Evolutionary conservation across 2,113 vertebrate genomes (phyloP).

Genomic region (Ariopsis seemanni): DNA sequence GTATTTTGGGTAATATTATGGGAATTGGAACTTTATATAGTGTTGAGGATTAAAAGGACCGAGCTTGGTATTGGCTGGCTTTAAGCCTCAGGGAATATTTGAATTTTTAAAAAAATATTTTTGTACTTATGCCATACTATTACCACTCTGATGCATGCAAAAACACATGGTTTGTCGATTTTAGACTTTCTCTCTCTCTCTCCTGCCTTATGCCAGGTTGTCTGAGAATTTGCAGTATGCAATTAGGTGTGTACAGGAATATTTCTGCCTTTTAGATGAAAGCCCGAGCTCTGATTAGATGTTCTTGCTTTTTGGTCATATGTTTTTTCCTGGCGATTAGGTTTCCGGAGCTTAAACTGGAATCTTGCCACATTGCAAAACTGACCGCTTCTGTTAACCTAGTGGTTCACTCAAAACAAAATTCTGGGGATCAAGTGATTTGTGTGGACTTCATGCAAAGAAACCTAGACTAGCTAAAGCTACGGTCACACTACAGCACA

Average conservation of each 20-base stretch:
- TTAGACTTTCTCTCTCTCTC: neutral
- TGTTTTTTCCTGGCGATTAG: slow-evolving; percentile 19
- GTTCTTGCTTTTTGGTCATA: slow-evolving; percentile 30
- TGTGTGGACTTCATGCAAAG: neutral
- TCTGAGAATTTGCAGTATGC: slow-evolving; percentile 6
- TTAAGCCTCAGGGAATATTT: neutral
- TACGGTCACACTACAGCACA: too few species aligned
- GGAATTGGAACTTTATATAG: neutral
- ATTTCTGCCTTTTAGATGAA: slow-evolving; percentile 34
- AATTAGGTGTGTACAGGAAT: slow-evolving; percentile 25
- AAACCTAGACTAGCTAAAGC: neutral
- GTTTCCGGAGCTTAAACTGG: slow-evolving; percentile 4
- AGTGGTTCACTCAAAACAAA: neutral
- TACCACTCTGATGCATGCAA: neutral
- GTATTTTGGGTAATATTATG: slow-evolving; percentile 21
- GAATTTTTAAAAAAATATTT: neutral
- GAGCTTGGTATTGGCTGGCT: neutral
- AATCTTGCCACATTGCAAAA: neutral
- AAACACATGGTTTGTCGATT: neutral
- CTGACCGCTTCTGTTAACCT: neutral
- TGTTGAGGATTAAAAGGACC: neutral
- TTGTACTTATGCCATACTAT: neutral
- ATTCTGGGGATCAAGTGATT: neutral
- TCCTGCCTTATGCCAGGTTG: neutral
- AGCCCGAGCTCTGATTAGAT: slow-evolving; percentile 26